These are phyloP conservation scores for Andrena marginata DNA, from an alignment of 2,888 invertebrate genomes.

Conservation along the genomic window DNA sequence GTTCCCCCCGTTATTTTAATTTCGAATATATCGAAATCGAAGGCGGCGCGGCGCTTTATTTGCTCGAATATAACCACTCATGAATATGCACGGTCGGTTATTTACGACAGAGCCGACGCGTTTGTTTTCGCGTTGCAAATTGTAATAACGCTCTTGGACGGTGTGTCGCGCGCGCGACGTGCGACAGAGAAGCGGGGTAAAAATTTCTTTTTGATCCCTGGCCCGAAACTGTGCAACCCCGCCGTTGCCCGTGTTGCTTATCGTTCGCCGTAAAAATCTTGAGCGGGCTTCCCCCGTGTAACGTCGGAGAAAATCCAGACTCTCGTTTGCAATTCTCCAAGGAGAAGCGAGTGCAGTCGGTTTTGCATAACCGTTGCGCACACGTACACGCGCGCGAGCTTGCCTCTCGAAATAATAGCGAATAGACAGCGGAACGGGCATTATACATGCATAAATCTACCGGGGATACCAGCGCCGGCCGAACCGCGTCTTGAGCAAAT, in stretches of 20 bases:
- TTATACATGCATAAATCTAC: constrained; percentile 65
- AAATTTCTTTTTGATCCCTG: constrained; percentile 10
- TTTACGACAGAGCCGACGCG: background rate
- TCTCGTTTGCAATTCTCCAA: constrained; percentile 62
- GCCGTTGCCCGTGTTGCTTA: background rate
- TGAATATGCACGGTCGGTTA: constrained; percentile 5
- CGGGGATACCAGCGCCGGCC: constrained; percentile 14
- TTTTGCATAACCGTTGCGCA: constrained; percentile 65
- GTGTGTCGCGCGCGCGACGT: background rate
- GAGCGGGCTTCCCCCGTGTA: background rate
- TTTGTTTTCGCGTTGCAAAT: constrained; percentile 11
- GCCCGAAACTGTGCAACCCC: background rate
- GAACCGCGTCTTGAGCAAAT: constrained; percentile 37
- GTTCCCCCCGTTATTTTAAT: constrained; percentile 10
- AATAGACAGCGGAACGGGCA: constrained; percentile 52
- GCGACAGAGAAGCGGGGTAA: background rate
- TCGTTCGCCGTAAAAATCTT: constrained; percentile 24
- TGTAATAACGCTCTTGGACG: constrained; percentile 4
- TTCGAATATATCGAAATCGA: constrained; percentile 19
- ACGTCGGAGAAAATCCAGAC: constrained; percentile 56
- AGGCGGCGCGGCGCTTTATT: constrained; percentile 9
- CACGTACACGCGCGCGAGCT: background rate
- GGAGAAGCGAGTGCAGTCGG: constrained; percentile 21
- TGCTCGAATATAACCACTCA: constrained; percentile 24
- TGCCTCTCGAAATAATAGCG: constrained; percentile 57